Base-by-base conservation (phyloP, 1,140 invertebrate genomes). In the Eupristina koningsbergeri region DNA sequence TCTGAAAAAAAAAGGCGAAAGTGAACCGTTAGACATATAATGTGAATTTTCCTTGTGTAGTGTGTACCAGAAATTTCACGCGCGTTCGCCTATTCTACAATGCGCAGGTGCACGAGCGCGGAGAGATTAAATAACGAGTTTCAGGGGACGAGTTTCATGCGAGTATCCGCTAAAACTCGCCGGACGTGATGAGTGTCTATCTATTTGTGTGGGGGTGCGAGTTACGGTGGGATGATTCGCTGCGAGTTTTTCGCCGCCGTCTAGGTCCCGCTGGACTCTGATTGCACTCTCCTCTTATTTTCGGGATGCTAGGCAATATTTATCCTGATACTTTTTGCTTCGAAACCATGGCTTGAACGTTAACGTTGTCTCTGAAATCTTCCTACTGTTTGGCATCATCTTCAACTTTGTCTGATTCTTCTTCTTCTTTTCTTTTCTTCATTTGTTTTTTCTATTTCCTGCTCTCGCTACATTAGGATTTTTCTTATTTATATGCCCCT, bases 11-110 rank as follows among this genome's bases (percentile, higher is more conserved):
- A n/a, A n/a, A n/a, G 41, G 41, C 41, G 41, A 45, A 11, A 45
- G 41, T 11, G 41, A 45, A 39, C 15, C 13, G 76, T 41, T 22
- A 79, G 81, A 86, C 82, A 74, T 67, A 85, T 82, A 82, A 85
- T 83, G 84, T 80, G 83, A 88, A 87, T 87, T 87, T 87, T 86
- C 85, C 64, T 78, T 34, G 83, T 86, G 81, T 82, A 86, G 71
- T 39, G 63, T 31, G 73, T 47, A 47, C 83, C 64, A 61, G 75
- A 84, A 76, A 82, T 86, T 88, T 85, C 86, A 84, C 86, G 85
- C 83, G 84, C 86, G 85, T 81, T 86, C 86, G 85, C 85, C 84
- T 87, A 85, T 85, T 87, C 84, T 69, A 77, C 85, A 87, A 86
- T 82, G 69, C 80, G 69, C 77, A 81, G 76, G 81, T 74, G 71